Conservation (phyloP, 2,797 vertebrate species). For the Cirrhinus mrigala region DNA sequence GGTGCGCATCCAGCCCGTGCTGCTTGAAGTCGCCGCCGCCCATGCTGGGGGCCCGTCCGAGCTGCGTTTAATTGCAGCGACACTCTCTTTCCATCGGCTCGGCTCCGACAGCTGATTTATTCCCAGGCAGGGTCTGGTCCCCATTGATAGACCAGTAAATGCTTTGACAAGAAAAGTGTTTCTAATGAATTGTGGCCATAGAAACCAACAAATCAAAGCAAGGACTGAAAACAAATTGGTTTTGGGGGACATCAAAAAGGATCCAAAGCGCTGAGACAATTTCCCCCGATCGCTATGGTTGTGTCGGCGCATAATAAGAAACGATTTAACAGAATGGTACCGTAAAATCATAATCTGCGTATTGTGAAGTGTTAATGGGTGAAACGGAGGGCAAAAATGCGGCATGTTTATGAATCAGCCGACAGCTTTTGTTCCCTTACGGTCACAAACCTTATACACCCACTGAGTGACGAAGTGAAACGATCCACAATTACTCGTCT, state of each 20-base stretch:
- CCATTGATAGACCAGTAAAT: conserved; percentile 66
- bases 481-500: conserved; percentile 74
- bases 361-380: conserved; percentile 34
- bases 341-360: conserved; percentile 50
- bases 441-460: conserved; percentile 68
- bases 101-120: conserved; percentile 58
- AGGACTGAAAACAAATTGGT: conserved; percentile 59
- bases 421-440: conserved; percentile 66
- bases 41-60: conserved; percentile 52
- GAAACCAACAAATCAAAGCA: conserved; percentile 71
- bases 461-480: conserved; percentile 70
- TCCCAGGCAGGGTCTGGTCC: conserved; percentile 54
- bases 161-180: conserved; percentile 70
- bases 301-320: conserved; percentile 42
- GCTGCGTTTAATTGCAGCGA: conserved; percentile 50
- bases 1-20: conserved; percentile 31
- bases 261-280: conserved; percentile 43
- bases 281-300: conserved; percentile 39
- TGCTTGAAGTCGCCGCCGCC: conserved; percentile 50
- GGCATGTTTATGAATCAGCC: conserved; percentile 65
- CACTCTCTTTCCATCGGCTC: conserved; percentile 56
- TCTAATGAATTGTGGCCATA: conserved; percentile 73
- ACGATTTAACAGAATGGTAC: conserved; percentile 10
- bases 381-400: conserved; percentile 43
- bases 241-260: conserved; percentile 57